phyloP scores from a whole-genome alignment of 2,888 invertebrate species.

The Prenolepis imparis region DNA sequence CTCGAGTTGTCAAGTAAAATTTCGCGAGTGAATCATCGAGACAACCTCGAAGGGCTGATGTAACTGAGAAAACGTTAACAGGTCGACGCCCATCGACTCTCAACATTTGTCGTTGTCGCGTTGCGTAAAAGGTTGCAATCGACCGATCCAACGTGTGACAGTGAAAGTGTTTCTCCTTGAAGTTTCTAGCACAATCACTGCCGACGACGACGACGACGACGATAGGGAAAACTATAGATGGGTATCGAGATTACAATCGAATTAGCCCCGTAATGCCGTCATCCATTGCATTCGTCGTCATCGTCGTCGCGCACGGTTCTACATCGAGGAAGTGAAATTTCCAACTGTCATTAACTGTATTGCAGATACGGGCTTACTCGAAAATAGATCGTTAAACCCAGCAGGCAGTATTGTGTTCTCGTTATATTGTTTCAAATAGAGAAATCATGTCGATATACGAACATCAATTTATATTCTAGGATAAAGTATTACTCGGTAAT shows the following conservation, averaged over 20 bases:
- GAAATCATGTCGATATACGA: background rate
- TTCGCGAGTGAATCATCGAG: constrained; percentile 21
- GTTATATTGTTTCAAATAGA: constrained; percentile 9
- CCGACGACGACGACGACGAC: constrained; percentile 12
- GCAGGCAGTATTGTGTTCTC: background rate
- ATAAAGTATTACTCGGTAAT: background rate
- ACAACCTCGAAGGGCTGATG: constrained; percentile 36
- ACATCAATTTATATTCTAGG: background rate
- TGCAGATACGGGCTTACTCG: background rate
- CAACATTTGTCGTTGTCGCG: constrained; percentile 42
- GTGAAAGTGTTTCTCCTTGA: constrained; percentile 85
- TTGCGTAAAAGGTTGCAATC: constrained; percentile 72
- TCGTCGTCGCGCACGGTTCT: background rate
- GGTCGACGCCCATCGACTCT: constrained; percentile 28
- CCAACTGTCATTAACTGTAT: background rate
- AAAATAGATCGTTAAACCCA: constrained; percentile 25
- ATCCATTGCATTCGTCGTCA: constrained; percentile 6
- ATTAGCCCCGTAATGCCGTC: constrained; percentile 30
- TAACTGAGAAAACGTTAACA: constrained; percentile 19
- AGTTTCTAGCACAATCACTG: constrained; percentile 70
- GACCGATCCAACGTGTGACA: constrained; percentile 76
- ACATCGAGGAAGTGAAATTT: constrained; percentile 37
- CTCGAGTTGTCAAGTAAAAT: background rate
- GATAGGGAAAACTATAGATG: background rate
- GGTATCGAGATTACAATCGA: constrained; percentile 31